phyloP scores from a whole-genome alignment of 2,797 vertebrate species.

The Trematomus bernacchii region DNA sequence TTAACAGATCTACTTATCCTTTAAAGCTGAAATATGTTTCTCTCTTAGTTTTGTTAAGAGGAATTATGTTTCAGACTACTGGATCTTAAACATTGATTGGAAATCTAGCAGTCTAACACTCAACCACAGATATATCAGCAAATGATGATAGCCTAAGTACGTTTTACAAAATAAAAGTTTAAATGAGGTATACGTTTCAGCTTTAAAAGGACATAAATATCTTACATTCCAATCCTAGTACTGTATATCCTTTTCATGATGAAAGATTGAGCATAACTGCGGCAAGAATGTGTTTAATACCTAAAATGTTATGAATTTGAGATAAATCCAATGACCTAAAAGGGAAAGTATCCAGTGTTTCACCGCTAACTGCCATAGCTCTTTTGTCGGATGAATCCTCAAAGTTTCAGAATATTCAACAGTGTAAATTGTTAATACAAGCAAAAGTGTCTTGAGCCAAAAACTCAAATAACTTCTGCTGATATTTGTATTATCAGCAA shows the following conservation, averaged over 20 bases:
- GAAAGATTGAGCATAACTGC: neutral
- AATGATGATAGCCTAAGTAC: neutral
- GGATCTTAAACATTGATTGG: neutral
- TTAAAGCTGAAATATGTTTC: conserved; percentile 13
- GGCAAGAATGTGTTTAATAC: conserved; percentile 17
- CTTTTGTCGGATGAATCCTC: neutral
- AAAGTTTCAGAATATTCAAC: neutral
- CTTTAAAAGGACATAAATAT: conserved; percentile 21
- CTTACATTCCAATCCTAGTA: conserved; percentile 34
- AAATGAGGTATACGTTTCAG: conserved; percentile 4
- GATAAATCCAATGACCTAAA: conserved; percentile 11
- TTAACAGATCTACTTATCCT: conserved; percentile 1
- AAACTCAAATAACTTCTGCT: conserved; percentile 5
- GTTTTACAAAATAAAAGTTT: neutral
- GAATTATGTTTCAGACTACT: neutral
- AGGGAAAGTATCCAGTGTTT: neutral
- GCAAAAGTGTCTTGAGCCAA: neutral
- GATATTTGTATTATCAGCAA: conserved; percentile 14
- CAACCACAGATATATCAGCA: neutral
- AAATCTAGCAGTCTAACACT: neutral
- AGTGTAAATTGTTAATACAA: conserved; percentile 17
- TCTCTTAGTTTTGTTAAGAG: neutral
- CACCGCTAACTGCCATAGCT: conserved; percentile 4
- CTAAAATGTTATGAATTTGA: conserved; percentile 7
- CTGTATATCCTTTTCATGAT: conserved; percentile 5